Percentiles rank a stretch among this genome's conserved stretches.
These are phyloP conservation scores for Xestia xanthographa DNA, from an alignment of 2,888 invertebrate species.

Conservation along the genomic window DNA sequence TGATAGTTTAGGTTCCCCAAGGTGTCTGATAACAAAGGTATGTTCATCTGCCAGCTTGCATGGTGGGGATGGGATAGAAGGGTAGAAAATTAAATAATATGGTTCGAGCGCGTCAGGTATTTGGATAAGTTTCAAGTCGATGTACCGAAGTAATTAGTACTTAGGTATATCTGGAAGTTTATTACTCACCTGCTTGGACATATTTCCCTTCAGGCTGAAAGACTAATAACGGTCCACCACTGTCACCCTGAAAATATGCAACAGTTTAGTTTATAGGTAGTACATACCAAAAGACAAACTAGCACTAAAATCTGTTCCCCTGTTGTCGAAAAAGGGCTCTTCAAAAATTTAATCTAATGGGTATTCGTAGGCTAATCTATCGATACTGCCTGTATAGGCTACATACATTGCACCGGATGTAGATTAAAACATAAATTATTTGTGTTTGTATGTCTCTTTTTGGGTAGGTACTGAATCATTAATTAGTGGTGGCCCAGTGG, in stretches of 20 bases:
- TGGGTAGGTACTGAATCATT: too few species aligned
- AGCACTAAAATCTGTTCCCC: background rate
- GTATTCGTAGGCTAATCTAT: background rate
- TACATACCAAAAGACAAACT: background rate
- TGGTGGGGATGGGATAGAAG: too few species aligned
- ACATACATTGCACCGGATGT: background rate
- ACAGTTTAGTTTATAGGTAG: background rate
- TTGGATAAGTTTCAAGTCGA: background rate
- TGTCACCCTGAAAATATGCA: slow-evolving; percentile 90
- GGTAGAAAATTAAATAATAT: too few species aligned
- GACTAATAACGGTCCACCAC: slow-evolving; percentile 91
- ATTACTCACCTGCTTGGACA: slow-evolving; percentile 91
- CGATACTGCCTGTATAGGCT: background rate
- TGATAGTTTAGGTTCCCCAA: too few species aligned
- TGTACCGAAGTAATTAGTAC: background rate
- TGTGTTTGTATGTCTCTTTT: background rate
- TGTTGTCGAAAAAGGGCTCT: background rate
- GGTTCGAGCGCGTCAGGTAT: too few species aligned
- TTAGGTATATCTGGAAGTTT: background rate
- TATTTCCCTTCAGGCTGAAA: slow-evolving; percentile 89
- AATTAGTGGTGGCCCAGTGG: too few species aligned
- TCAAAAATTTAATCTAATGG: too few species aligned
- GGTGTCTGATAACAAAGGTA: too few species aligned
- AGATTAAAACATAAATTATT: background rate
- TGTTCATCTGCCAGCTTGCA: too few species aligned